These are phyloP conservation scores for Orestias chungarensis DNA, from an alignment of 2,797 vertebrate genomes.

Conservation along the genomic window DNA sequence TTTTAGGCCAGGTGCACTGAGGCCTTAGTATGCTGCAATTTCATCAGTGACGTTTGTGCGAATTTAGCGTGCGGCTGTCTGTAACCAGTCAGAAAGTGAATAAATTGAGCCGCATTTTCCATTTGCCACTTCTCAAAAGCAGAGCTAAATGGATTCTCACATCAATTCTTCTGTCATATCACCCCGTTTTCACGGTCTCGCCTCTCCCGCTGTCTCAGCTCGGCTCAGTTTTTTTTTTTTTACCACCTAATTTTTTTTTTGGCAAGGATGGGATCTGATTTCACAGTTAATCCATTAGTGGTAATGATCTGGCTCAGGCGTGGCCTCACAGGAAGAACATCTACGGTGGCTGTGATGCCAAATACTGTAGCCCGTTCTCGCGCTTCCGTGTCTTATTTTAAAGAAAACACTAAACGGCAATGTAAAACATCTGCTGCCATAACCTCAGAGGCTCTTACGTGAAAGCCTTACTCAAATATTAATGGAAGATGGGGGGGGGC, in stretches of 20 bases:
- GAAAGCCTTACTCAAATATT: constrained; percentile 41
- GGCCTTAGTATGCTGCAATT: background rate
- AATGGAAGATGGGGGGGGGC: constrained; percentile 29
- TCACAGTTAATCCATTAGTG: constrained; percentile 68
- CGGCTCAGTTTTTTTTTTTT: constrained; percentile 11
- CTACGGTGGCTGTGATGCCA: constrained; percentile 28
- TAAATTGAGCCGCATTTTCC: background rate
- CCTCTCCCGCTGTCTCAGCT: constrained; percentile 48
- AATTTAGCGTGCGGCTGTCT: background rate
- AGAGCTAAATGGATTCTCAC: background rate
- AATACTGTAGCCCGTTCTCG: constrained; percentile 23
- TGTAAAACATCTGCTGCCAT: constrained; percentile 44
- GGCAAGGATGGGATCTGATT: constrained; percentile 43
- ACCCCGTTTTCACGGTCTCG: constrained; percentile 17
- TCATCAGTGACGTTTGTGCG: background rate
- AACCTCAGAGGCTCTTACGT: constrained; percentile 45
- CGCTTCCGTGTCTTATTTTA: constrained; percentile 50
- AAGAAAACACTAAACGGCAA: constrained; percentile 28
- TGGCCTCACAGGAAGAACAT: constrained; percentile 40
- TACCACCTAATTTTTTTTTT: constrained; percentile 47
- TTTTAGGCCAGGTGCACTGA: background rate
- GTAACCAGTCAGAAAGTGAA: background rate
- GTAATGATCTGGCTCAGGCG: constrained; percentile 59
- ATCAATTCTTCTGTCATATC: constrained; percentile 15
- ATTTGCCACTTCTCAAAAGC: background rate